phyloP scores from a whole-genome alignment of 2,797 vertebrate species.

The Halcyon leucocephala region DNA sequence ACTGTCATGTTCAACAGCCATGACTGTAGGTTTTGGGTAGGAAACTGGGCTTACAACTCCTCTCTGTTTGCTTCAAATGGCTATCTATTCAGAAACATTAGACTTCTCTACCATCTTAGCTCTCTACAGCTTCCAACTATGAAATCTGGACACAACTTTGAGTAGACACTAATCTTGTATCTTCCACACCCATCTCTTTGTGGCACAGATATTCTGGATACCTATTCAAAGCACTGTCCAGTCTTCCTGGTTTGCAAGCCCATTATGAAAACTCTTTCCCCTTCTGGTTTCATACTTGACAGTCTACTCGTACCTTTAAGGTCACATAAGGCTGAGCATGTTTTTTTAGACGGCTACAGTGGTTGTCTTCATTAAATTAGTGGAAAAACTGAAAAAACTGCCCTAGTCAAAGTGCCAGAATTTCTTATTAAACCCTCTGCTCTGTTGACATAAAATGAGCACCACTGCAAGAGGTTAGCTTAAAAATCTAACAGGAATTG shows the following conservation, averaged over 20 bases:
- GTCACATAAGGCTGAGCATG: not conserved
- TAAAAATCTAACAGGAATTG: not conserved
- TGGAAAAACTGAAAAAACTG: not conserved
- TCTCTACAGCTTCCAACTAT: not conserved
- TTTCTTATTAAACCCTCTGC: conserved; percentile 4
- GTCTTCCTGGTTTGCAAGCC: not conserved
- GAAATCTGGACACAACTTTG: not conserved
- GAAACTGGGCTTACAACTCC: not conserved
- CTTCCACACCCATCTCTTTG: not conserved
- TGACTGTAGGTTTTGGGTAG: not conserved
- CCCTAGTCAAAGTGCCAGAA: not conserved
- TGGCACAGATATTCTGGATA: not conserved
- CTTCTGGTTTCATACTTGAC: not conserved
- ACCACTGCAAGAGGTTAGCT: not conserved
- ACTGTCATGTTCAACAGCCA: not conserved
- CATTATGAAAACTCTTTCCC: not conserved
- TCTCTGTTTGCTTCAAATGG: not conserved
- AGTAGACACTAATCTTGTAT: not conserved
- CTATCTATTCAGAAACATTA: not conserved
- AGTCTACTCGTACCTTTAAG: not conserved
- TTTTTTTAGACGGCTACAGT: not conserved
- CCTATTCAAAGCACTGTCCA: not conserved
- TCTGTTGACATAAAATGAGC: conserved; percentile 13
- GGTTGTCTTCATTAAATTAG: not conserved
- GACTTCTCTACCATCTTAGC: not conserved